These are phyloP conservation scores for Cyprinella venusta DNA, from an alignment of 2,797 vertebrate genomes.

Conservation along the genomic window DNA sequence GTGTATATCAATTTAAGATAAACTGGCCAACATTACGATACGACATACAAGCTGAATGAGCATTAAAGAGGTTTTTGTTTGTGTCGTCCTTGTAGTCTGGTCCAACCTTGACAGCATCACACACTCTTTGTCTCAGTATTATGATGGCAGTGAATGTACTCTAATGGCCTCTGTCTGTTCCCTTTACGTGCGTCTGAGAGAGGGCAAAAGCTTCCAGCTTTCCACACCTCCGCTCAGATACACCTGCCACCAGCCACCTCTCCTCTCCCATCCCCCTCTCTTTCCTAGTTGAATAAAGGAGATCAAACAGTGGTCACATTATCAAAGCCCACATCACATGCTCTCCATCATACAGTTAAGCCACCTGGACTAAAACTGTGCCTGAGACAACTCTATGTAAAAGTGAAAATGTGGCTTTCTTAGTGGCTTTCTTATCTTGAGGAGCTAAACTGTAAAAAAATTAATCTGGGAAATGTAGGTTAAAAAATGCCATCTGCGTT, in stretches of 20 bases:
- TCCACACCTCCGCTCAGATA: constrained; percentile 47
- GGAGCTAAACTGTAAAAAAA: not conserved
- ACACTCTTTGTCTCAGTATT: constrained; percentile 65
- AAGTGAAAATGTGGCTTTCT: not conserved
- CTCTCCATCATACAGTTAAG: constrained; percentile 12
- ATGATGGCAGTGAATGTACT: constrained; percentile 66
- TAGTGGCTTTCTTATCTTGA: not conserved
- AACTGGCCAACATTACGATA: not conserved
- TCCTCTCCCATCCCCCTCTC: constrained; percentile 28
- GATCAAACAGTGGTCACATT: constrained; percentile 42
- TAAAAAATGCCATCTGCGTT: not conserved
- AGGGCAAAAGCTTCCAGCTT: constrained; percentile 45
- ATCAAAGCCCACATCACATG: constrained; percentile 22
- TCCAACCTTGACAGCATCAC: constrained; percentile 25
- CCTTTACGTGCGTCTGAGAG: constrained; percentile 6
- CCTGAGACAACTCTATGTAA: not conserved
- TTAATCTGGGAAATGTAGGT: too few relatives aligned
- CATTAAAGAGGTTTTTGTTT: constrained; percentile 27
- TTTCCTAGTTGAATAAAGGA: constrained; percentile 52
- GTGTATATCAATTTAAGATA: not conserved
- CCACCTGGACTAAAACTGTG: constrained; percentile 20
- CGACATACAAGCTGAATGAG: not conserved
- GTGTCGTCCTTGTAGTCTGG: not conserved
- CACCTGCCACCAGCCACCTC: constrained; percentile 68
- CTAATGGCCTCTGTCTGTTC: constrained; percentile 57